Evolutionary conservation across 2,888 invertebrate genomes (phyloP), one percentile per base, ranked within the genome.

Genomic region (Sinodicranocentrus sp.): DNA sequence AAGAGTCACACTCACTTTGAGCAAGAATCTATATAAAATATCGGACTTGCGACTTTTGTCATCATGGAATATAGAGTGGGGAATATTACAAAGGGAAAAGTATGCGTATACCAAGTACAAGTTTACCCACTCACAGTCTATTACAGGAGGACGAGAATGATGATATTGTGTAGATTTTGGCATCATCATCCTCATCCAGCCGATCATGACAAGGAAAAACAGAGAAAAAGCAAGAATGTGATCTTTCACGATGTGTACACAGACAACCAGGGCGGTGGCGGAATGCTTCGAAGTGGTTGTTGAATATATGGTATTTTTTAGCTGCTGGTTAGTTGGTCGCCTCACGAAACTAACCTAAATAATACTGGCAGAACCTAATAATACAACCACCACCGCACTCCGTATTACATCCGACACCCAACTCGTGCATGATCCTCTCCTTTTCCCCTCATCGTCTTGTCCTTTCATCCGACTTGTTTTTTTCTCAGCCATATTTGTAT

Each of bases 141-240:
- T 65, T 39, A 65, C 21, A 15, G 52, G 6, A 52, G n/a, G n/a
- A 8, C n/a, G 52, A 15, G n/a, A 43, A 65, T 19, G 65, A 43
- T 43, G 65, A 65, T 43, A 23, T 23, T 65, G 63, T 63, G 65
- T 43, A 43, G 39, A 65, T 65, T 65, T 33, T 65, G 65, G 44
- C 65, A 43, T 65, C 21, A 57, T 57, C 23, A 57, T 57, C 63
- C 8, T 57, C 61, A 54, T 17, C 21, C 21, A 5, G 17, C 21
- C 17, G 5, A 17, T 61, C 61, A 28, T 65, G 65, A 44, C 65
- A 65, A 28, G 17, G n/a, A 63, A n/a, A 63, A 63, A 63, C 15
- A 26, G 39, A 33, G 17, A 17, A 8, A 44, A 28, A 61, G 21
- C 1, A 65, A 65, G 43, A 65, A 26, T 28, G 13, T 61, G 61